Base-by-base conservation (phyloP, 2,113 vertebrate species). In the Willisornis vidua region DNA sequence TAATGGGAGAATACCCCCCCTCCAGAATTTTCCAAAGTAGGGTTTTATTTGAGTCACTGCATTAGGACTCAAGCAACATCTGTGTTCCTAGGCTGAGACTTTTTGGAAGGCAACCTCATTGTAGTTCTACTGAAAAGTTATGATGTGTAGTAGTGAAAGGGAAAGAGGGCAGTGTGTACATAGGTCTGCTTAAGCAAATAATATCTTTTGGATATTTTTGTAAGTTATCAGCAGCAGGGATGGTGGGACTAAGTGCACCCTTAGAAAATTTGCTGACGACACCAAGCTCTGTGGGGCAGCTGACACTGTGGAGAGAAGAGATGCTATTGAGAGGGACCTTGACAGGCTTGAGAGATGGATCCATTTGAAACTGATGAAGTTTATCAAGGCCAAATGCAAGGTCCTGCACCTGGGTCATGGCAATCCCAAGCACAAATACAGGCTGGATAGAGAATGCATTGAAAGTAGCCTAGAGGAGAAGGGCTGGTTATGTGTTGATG, bases 261-360 rank as follows among this genome's bases (percentile, higher is more conserved):
- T 51, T 45, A 28, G 29, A 28, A 61, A 54, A 11, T 75, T 46
- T 48, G 6, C 39, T 48, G 87, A 8, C n/a, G 54, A 41, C 10
- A 12, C 17, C 9, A 8, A 41, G 19, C 9, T 54, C 16, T 35
- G n/a, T 41, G 70, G n/a, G n/a, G 24, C n/a, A 61, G 14, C 7
- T 0, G 0, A n/a, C 33, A n/a, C 16, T 3, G 39, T 31, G 28
- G 54, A 75, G 59, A 7, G 19, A 25, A 67, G 28, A 3, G 29
- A 46, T 9, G 10, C 11, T 19, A n/a, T 29, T n/a, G 39, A 61
- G 39, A n/a, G 24, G 26, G 19, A n/a, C 39, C 15, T 8, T 39
- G 46, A n/a, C 10, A 41, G 28, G 7, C 46, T 54, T 22, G 29
- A 82, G 70, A 52, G 13, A 9, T 39, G 28, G 23, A n/a, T 19